Evolutionary conservation across 2,797 vertebrate genomes (phyloP).

Genomic region (Phrynocephalus vlangalii): DNA sequence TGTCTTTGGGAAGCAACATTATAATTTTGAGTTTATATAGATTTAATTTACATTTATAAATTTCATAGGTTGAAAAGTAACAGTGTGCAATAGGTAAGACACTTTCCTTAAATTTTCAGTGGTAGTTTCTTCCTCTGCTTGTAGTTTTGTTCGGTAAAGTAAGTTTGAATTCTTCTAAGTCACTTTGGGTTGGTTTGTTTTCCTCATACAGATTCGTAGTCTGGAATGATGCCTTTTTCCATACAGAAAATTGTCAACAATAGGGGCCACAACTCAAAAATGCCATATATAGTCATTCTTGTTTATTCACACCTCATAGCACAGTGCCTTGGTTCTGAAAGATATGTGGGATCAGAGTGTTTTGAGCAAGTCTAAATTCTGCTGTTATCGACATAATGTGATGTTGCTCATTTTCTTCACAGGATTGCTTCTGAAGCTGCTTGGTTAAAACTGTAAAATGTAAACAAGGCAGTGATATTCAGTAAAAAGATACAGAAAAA

Average conservation of each 20-base stretch:
- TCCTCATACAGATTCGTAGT: not conserved
- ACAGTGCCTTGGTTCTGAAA: not conserved
- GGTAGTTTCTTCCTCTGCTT: not conserved
- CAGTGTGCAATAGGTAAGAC: not conserved
- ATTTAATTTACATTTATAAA: constrained; percentile 20
- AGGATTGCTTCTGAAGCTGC: not conserved
- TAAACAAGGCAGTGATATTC: not conserved
- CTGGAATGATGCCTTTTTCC: not conserved
- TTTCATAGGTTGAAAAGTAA: not conserved
- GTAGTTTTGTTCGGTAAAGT: constrained; percentile 6
- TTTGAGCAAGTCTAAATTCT: not conserved
- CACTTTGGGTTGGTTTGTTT: not conserved
- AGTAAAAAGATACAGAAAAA: too few relatives aligned
- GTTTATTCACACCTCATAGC: too few relatives aligned
- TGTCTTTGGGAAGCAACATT: not conserved
- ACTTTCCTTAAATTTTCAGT: not conserved
- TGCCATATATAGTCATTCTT: too few relatives aligned
- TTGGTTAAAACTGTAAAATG: not conserved
- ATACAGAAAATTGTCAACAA: not conserved
- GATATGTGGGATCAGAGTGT: not conserved
- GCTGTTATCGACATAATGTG: not conserved
- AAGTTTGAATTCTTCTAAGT: not conserved
- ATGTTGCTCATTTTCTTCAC: not conserved
- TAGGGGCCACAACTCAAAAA: not conserved
- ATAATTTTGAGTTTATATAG: constrained; percentile 4